These are phyloP conservation scores for Dicycla oo DNA, from an alignment of 2,888 invertebrate genomes.

Conservation along the genomic window DNA sequence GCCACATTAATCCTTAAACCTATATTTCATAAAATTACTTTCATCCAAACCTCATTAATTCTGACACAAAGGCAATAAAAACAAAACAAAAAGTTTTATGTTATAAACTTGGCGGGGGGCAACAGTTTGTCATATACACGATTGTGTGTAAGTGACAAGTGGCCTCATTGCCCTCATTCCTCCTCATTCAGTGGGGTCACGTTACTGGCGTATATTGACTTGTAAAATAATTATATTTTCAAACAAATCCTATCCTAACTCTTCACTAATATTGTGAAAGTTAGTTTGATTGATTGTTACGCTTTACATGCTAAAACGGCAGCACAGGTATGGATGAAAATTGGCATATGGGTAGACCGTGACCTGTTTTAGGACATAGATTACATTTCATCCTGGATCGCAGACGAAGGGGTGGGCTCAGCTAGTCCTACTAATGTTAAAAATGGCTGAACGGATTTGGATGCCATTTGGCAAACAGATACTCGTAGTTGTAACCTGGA, in stretches of 20 bases:
- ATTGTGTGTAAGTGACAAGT: conserved; percentile 33
- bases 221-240: neutral
- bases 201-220: neutral
- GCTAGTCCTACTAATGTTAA: no score
- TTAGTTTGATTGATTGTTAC: no score
- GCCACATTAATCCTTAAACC: neutral
- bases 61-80: conserved; percentile 19
- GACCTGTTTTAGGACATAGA: no score
- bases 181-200: conserved; percentile 19
- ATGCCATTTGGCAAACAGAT: no score
- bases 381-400: no score
- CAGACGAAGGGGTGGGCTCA: no score
- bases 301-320: no score
- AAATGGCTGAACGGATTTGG: no score
- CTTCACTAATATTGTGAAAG: no score
- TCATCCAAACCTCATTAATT: conserved; percentile 3
- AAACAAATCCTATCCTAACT: neutral
- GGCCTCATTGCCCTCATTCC: conserved; percentile 32
- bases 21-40: neutral
- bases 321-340: no score
- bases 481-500: no score
- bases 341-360: no score
- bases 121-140: conserved; percentile 42
- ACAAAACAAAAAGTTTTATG: conserved; percentile 29
- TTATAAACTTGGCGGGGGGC: conserved; percentile 7